Evolutionary conservation across 2,888 invertebrate species (phyloP), one percentile per base, ranked within the genome.

Genomic region (Lepidocyrtinus sp.): DNA sequence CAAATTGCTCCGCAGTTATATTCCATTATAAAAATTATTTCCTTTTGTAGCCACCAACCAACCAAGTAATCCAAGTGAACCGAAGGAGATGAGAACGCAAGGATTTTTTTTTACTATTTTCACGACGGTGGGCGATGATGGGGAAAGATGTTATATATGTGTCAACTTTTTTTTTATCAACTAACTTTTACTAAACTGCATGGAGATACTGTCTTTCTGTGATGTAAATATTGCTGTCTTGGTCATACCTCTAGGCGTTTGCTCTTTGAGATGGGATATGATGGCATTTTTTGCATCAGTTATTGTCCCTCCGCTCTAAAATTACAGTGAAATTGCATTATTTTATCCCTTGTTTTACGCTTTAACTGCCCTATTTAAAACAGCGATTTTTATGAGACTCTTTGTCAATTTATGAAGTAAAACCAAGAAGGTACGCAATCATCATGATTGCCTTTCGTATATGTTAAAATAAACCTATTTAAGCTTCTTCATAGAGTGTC

Each of bases 1-100:
- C 85, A 86, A 86, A 86, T 86, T 84, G 83, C 82, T 83, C 75
- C 78, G 83, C 82, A 71, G 79, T 76, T 84, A 81, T 82, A 82
- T 84, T 81, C 84, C 83, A 85, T 86, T 86, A 85, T 77, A 83
- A 78, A 85, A 84, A 84, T 84, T 85, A 83, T 84, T 85, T 83
- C 80, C 75, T 75, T 64, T 62, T 59, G 50, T 46, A 64, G 70
- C 61, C 36, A 75, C 55, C 27, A 12, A 50, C 26, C 46, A 63
- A 46, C 26, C 46, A 27, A 36, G 36, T 36, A 36, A n/a, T 36
- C 5, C 12, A 50, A 50, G 50, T 68, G 45, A 68, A 26, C 19
- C 19, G 24, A 45, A n/a, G 27, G 21, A 26, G 21, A 27, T 21
- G n/a, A 68, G 68, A 5, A 36, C 36, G 36, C 5, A 5, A 36